A percentile compares a stretch with the other conserved stretches of the same genome.
Evolutionary conservation across 2,113 vertebrate species (phyloP).

Genomic region (Corydoras maculifer): DNA sequence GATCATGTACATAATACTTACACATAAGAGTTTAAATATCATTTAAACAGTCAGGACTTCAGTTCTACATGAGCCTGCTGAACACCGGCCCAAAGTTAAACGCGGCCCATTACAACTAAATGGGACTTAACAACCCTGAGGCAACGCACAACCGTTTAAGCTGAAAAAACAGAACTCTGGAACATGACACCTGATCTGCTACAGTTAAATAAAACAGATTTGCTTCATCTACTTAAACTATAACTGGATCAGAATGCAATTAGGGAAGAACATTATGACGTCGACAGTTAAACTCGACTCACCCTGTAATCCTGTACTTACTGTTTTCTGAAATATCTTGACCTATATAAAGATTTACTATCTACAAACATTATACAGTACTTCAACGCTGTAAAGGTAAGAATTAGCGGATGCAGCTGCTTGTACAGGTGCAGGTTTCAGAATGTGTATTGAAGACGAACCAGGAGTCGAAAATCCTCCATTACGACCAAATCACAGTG

Average conservation of each 20-base stretch:
- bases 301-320: slow-evolving; percentile 2
- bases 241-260: slow-evolving; percentile 42
- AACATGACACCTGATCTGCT: not conserved
- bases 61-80: not conserved
- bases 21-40: slow-evolving; percentile 59
- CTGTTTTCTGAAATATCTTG: slow-evolving; percentile 27
- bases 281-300: not conserved
- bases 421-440: too few relatives aligned
- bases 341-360: slow-evolving; percentile 9
- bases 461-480: too few relatives aligned
- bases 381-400: slow-evolving; percentile 15
- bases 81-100: not conserved
- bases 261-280: too few relatives aligned
- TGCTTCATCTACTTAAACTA: slow-evolving; percentile 53
- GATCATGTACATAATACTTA: slow-evolving; percentile 73
- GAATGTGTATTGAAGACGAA: too few relatives aligned
- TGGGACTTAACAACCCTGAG: slow-evolving; percentile 31
- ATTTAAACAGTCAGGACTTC: slow-evolving; percentile 37
- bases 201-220: too few relatives aligned
- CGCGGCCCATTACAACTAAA: slow-evolving; percentile 17
- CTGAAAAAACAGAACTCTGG: slow-evolving; percentile 23
- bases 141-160: slow-evolving; percentile 40
- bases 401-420: not conserved
- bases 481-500: too few relatives aligned
- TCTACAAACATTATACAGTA: slow-evolving; percentile 19